A percentile compares a stretch with the other conserved stretches of the same genome.
These are phyloP conservation scores for Epirrita christyi DNA, from an alignment of 2,888 invertebrate species.

Conservation along the genomic window DNA sequence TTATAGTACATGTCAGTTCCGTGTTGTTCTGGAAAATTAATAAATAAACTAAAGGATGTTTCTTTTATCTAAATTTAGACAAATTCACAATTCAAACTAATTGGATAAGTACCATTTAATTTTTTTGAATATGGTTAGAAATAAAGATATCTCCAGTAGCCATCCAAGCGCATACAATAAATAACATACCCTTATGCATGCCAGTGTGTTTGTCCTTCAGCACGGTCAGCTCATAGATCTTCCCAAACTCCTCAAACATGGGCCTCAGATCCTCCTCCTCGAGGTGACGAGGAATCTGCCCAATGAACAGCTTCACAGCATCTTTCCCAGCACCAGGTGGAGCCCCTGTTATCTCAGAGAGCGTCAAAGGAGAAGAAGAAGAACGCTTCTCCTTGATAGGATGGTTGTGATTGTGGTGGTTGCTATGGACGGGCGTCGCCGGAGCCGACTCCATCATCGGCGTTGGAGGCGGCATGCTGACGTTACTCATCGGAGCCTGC, in stretches of 20 bases:
- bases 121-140: too few relatives aligned
- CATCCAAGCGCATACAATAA: neutral
- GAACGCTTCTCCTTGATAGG: conserved; percentile 51
- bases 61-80: too few relatives aligned
- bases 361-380: conserved; percentile 66
- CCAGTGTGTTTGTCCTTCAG: conserved; percentile 98
- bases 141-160: too few relatives aligned
- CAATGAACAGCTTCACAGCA: conserved; percentile 94
- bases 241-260: conserved; percentile 96
- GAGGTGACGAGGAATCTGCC: conserved; percentile 95
- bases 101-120: too few relatives aligned
- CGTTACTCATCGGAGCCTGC: conserved; percentile 45
- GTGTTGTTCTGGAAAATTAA: too few relatives aligned
- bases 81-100: too few relatives aligned
- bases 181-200: conserved; percentile 94
- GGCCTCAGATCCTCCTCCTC: conserved; percentile 95
- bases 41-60: too few relatives aligned
- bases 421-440: conserved; percentile 71
- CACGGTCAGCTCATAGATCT: conserved; percentile 97
- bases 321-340: conserved; percentile 80
- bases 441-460: conserved; percentile 66
- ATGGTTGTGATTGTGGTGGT: conserved; percentile 29
- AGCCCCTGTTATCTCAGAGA: conserved; percentile 75
- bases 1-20: too few relatives aligned
- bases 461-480: conserved; percentile 41